A percentile compares a stretch with the other conserved stretches of the same genome.
phyloP scores from a whole-genome alignment of 23 tunicate genomes.

The Halocynthia aurantium region DNA sequence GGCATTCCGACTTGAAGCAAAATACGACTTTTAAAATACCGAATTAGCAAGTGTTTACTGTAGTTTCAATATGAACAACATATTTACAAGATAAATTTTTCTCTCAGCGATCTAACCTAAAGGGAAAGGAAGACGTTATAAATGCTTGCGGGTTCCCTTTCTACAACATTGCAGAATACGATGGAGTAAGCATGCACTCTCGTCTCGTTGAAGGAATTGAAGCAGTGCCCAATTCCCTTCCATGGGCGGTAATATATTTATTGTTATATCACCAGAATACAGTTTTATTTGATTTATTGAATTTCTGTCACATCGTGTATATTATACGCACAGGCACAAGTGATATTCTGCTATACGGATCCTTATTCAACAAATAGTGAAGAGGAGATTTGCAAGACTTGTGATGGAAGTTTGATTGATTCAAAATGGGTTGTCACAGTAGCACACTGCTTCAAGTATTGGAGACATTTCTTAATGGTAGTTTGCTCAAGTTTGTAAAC shows the following conservation, averaged over 20 bases:
- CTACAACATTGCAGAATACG: no score
- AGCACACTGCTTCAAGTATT: constrained; percentile 11
- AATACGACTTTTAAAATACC: no score
- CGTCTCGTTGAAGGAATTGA: neutral
- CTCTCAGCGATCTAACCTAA: no score
- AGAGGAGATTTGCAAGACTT: neutral
- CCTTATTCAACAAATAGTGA: neutral
- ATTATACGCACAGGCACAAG: neutral
- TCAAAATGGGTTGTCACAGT: constrained; percentile 2
- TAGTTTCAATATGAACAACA: no score
- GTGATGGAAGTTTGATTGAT: neutral
- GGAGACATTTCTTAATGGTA: neutral
- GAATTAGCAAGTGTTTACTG: no score
- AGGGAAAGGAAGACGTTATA: no score
- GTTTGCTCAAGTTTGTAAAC: neutral
- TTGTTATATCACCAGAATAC: neutral
- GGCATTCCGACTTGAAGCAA: no score
- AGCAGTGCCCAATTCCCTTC: neutral
- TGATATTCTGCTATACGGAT: neutral
- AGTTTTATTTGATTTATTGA: no score
- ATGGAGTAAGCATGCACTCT: neutral
- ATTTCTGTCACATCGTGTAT: no score
- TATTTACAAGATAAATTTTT: no score
- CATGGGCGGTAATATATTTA: constrained; percentile 1
- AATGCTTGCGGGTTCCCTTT: no score